Evolutionary conservation across 2,797 vertebrate species (phyloP).

Genomic region (Lithobates pipiens): DNA sequence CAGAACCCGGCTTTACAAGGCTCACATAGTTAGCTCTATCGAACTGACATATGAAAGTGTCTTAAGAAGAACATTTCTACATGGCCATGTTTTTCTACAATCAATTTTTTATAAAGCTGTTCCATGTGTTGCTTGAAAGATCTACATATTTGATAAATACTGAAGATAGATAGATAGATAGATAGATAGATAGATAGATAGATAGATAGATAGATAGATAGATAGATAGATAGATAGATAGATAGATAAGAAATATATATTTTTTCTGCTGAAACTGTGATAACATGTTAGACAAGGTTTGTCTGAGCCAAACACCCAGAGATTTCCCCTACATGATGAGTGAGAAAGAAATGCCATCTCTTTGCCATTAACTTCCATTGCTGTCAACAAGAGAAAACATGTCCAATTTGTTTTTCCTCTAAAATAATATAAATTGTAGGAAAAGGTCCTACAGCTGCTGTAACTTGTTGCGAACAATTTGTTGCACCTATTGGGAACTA

Average conservation of each 20-base stretch:
- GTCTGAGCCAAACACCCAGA: constrained; percentile 32
- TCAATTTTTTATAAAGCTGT: too few relatives aligned
- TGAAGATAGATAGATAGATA: neutral
- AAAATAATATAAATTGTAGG: constrained; percentile 21
- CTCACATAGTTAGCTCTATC: too few relatives aligned
- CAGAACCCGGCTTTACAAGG: too few relatives aligned
- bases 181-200: too few relatives aligned
- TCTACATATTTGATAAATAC: too few relatives aligned
- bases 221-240: too few relatives aligned
- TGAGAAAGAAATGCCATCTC: constrained; percentile 13
- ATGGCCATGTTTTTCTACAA: too few relatives aligned
- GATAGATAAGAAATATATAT: neutral
- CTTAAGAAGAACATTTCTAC: too few relatives aligned
- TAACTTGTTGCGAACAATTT: neutral
- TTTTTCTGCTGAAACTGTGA: constrained; percentile 28
- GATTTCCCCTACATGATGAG: constrained; percentile 31
- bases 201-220: too few relatives aligned
- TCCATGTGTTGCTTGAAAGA: too few relatives aligned
- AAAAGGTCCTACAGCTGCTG: neutral
- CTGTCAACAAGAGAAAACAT: constrained; percentile 40
- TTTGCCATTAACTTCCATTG: constrained; percentile 30
- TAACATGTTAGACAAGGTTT: constrained; percentile 22
- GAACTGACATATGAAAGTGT: too few relatives aligned
- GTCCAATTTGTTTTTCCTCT: constrained; percentile 22
- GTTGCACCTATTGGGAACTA: neutral